phyloP scores from a whole-genome alignment of 1,140 invertebrate genomes.

The Bathynomus jamesi region DNA sequence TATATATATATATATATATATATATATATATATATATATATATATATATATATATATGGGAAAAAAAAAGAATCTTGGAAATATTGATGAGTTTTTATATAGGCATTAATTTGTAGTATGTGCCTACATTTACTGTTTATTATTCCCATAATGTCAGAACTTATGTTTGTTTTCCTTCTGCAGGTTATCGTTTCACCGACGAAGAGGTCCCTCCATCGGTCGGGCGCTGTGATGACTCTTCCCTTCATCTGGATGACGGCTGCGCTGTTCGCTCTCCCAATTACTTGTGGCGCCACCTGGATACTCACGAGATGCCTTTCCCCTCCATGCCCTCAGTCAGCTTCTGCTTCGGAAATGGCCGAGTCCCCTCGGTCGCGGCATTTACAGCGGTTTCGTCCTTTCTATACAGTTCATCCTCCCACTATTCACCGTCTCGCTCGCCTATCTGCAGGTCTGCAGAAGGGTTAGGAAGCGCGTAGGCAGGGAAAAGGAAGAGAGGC shows the following conservation, averaged over 20 bases:
- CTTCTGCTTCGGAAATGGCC: constrained; percentile 71
- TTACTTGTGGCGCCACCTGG: constrained; percentile 62
- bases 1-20: too few species aligned
- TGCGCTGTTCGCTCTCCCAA: constrained; percentile 66
- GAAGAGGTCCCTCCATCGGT: constrained; percentile 60
- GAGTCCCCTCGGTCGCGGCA: constrained; percentile 58
- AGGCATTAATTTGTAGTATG: too few species aligned
- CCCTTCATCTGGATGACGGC: constrained; percentile 69
- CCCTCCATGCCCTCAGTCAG: constrained; percentile 50
- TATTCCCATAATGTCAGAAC: background rate
- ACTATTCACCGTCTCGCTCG: constrained; percentile 53
- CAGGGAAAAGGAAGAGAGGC: too few species aligned
- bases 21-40: too few species aligned
- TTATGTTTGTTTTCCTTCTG: background rate
- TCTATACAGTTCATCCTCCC: constrained; percentile 76
- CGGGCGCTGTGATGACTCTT: constrained; percentile 63
- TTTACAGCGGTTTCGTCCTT: constrained; percentile 72
- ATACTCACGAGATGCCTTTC: constrained; percentile 53
- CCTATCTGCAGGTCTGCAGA: background rate
- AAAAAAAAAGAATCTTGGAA: too few species aligned
- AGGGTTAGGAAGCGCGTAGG: too few species aligned
- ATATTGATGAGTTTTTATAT: too few species aligned
- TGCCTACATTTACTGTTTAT: too few species aligned
- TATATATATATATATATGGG: too few species aligned
- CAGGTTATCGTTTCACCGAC: constrained; percentile 81